Percentiles rank a stretch among this genome's conserved stretches.
phyloP scores from a whole-genome alignment of 2,888 invertebrate species.

The Desoria tigrina region DNA sequence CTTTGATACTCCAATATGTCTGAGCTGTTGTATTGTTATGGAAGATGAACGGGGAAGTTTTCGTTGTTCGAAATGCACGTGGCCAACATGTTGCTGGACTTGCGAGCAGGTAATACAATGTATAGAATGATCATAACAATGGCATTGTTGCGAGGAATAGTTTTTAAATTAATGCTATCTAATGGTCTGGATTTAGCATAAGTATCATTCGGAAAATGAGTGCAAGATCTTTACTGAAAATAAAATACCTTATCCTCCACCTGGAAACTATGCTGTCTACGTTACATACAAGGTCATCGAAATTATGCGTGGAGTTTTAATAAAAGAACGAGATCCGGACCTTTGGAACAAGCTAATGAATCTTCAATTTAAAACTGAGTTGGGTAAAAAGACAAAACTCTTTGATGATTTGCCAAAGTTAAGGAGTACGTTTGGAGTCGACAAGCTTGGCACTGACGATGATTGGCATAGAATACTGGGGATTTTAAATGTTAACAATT shows the following conservation, averaged over 20 bases:
- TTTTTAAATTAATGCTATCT: neutral
- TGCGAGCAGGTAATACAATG: conserved; percentile 6
- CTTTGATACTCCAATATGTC: conserved; percentile 13
- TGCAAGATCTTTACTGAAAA: neutral
- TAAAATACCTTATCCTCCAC: conserved; percentile 4
- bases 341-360: conserved; percentile 36
- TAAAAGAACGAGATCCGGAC: conserved; percentile 35
- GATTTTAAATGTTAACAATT: conserved; percentile 38
- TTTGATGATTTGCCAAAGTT: conserved; percentile 31
- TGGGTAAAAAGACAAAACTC: conserved; percentile 16
- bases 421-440: conserved; percentile 32
- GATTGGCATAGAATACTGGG: conserved; percentile 37
- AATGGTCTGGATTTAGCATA: neutral
- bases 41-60: neutral
- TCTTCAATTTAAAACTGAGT: conserved; percentile 35
- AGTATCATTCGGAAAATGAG: conserved; percentile 12
- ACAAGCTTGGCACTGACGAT: conserved; percentile 32
- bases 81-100: neutral
- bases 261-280: conserved; percentile 7
- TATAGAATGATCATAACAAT: neutral
- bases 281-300: conserved; percentile 37
- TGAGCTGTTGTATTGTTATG: conserved; percentile 19
- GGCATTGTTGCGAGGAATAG: neutral
- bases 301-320: conserved; percentile 38
- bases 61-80: conserved; percentile 14